phyloP scores from a whole-genome alignment of 2,797 vertebrate species.

The Labeo calbasu region DNA sequence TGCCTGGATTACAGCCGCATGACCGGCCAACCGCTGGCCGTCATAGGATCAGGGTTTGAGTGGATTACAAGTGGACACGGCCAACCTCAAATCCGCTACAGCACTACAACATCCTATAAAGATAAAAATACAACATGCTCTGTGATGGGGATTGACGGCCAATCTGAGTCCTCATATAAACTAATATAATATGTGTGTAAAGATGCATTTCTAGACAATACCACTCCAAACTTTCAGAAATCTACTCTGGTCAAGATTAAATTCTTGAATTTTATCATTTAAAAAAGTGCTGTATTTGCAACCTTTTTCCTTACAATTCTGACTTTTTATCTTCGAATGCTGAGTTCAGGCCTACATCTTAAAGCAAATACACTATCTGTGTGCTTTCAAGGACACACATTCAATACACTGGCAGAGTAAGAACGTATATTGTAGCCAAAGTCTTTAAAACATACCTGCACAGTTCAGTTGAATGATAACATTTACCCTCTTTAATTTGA shows the following conservation, averaged over 20 bases:
- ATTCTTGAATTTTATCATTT: neutral
- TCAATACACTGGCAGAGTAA: too few relatives aligned
- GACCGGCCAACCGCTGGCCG: slow-evolving; percentile 50
- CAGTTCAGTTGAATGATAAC: too few relatives aligned
- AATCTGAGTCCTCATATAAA: neutral
- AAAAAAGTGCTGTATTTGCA: too few relatives aligned
- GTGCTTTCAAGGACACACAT: too few relatives aligned
- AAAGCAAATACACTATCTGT: too few relatives aligned
- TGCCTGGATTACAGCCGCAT: slow-evolving; percentile 56
- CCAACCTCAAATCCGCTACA: neutral
- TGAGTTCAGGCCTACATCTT: too few relatives aligned
- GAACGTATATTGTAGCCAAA: too few relatives aligned
- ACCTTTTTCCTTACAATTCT: too few relatives aligned
- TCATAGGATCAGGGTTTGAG: slow-evolving; percentile 28
- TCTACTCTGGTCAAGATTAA: neutral
- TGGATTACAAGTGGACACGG: slow-evolving; percentile 13
- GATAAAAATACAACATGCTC: neutral
- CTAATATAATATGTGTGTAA: neutral
- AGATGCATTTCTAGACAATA: neutral
- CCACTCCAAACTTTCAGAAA: neutral
- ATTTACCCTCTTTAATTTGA: too few relatives aligned
- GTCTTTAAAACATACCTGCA: too few relatives aligned
- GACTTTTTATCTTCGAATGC: too few relatives aligned
- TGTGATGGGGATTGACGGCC: neutral
- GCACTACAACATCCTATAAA: slow-evolving; percentile 17